phyloP scores from a whole-genome alignment of 2,888 invertebrate species.

The Galerucella pusilla region DNA sequence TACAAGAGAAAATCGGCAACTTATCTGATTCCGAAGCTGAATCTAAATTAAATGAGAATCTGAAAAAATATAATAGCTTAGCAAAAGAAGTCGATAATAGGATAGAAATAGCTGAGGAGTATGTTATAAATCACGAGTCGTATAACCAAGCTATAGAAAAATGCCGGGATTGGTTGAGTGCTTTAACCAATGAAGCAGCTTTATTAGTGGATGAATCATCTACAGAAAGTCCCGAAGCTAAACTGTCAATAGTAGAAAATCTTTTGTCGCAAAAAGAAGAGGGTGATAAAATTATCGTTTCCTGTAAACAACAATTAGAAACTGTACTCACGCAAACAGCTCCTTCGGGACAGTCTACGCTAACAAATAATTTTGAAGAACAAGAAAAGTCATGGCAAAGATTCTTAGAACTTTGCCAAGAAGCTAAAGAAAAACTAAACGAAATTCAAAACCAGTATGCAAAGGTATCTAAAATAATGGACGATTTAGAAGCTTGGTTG shows the following conservation, averaged over 20 bases:
- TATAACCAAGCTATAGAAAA: slow-evolving; percentile 86
- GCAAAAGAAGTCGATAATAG: slow-evolving; percentile 75
- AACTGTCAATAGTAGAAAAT: slow-evolving; percentile 79
- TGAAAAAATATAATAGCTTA: slow-evolving; percentile 77
- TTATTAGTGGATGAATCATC: slow-evolving; percentile 82
- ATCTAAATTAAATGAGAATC: slow-evolving; percentile 78
- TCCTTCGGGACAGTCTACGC: slow-evolving; percentile 77
- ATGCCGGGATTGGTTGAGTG: slow-evolving; percentile 83
- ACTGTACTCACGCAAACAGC: slow-evolving; percentile 82
- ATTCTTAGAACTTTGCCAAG: slow-evolving; percentile 77
- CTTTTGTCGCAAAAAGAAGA: slow-evolving; percentile 78
- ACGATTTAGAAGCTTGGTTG: slow-evolving; percentile 85
- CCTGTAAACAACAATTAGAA: slow-evolving; percentile 77
- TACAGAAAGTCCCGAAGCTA: slow-evolving; percentile 81
- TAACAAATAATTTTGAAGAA: slow-evolving; percentile 79
- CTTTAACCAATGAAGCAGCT: slow-evolving; percentile 81
- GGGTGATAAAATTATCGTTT: slow-evolving; percentile 77
- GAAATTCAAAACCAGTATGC: slow-evolving; percentile 84
- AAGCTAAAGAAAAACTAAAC: slow-evolving; percentile 78
- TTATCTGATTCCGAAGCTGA: slow-evolving; percentile 85
- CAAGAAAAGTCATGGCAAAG: slow-evolving; percentile 80
- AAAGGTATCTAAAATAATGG: slow-evolving; percentile 81
- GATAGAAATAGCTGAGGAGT: slow-evolving; percentile 75
- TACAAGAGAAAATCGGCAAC: slow-evolving; percentile 83
- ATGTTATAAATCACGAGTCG: slow-evolving; percentile 84